A percentile compares a stretch with the other conserved stretches of the same genome.
Evolutionary conservation across 2,888 invertebrate genomes (phyloP).

Genomic region (Gerris lacustris): DNA sequence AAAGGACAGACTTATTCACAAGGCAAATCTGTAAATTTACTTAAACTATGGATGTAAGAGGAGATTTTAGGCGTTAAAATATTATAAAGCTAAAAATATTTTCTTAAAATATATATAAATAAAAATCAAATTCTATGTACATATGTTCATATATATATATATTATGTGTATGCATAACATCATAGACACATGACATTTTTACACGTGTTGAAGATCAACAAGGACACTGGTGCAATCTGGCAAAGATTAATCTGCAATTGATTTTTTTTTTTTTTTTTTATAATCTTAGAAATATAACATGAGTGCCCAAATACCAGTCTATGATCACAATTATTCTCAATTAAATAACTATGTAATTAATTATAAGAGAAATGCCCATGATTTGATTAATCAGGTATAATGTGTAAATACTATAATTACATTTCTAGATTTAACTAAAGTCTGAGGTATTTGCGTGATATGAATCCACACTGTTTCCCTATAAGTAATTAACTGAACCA

Average conservation of each 20-base stretch:
- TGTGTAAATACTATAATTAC: neutral
- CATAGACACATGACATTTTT: too few relatives aligned
- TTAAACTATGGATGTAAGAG: too few relatives aligned
- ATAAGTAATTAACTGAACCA: neutral
- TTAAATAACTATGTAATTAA: neutral
- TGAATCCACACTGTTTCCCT: constrained; percentile 23
- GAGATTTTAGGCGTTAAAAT: too few relatives aligned
- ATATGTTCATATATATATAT: neutral
- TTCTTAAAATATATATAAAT: neutral
- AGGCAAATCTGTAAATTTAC: too few relatives aligned
- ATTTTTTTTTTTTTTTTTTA: too few relatives aligned
- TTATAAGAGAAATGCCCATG: constrained; percentile 8
- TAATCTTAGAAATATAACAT: too few relatives aligned
- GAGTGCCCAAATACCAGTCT: constrained; percentile 6
- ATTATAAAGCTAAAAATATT: too few relatives aligned
- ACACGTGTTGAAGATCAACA: too few relatives aligned
- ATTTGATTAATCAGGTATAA: constrained; percentile 6
- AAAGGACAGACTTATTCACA: too few relatives aligned
- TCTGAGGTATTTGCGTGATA: constrained; percentile 31
- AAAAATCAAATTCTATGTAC: neutral
- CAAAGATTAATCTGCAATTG: too few relatives aligned
- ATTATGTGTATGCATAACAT: neutral
- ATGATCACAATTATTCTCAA: constrained; percentile 1
- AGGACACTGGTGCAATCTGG: too few relatives aligned
- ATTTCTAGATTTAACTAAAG: constrained; percentile 19